Evolutionary conservation across 1,140 invertebrate genomes (phyloP).

Genomic region (Brachionus plicatilis): DNA sequence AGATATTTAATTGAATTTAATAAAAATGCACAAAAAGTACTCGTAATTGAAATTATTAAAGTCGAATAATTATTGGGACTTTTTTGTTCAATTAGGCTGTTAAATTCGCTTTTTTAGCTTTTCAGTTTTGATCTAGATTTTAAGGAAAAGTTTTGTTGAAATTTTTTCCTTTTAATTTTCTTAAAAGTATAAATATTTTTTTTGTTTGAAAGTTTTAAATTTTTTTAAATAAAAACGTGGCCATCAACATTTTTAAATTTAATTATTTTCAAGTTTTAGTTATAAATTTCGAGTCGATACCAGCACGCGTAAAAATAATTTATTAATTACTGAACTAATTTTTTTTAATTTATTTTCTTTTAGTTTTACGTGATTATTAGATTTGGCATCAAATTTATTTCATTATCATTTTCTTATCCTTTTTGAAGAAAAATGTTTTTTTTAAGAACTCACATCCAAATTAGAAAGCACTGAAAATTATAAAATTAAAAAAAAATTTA

Average conservation of each 20-base stretch:
- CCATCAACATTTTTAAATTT: not conserved
- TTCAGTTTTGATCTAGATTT: not conserved
- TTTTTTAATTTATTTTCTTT: not conserved
- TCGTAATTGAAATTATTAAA: not conserved
- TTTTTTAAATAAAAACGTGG: not conserved
- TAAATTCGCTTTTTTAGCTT: not conserved
- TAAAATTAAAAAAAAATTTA: too few species aligned
- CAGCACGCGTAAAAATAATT: not conserved
- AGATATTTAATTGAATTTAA: not conserved
- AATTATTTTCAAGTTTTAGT: not conserved
- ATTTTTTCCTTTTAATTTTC: not conserved
- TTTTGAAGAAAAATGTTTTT: not conserved
- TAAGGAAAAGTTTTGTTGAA: not conserved
- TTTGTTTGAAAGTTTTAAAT: not conserved
- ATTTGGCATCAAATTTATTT: not conserved
- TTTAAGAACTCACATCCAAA: too few species aligned
- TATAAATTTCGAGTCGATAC: too few species aligned
- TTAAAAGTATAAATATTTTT: not conserved
- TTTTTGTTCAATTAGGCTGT: not conserved
- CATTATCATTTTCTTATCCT: not conserved
- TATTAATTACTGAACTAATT: not conserved
- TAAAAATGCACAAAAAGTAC: not conserved
- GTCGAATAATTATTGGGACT: not conserved
- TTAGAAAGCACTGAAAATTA: too few species aligned
- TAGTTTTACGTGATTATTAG: not conserved